Base-by-base conservation (phyloP, 2,797 vertebrate species). In the Sebastes iracundus region DNA sequence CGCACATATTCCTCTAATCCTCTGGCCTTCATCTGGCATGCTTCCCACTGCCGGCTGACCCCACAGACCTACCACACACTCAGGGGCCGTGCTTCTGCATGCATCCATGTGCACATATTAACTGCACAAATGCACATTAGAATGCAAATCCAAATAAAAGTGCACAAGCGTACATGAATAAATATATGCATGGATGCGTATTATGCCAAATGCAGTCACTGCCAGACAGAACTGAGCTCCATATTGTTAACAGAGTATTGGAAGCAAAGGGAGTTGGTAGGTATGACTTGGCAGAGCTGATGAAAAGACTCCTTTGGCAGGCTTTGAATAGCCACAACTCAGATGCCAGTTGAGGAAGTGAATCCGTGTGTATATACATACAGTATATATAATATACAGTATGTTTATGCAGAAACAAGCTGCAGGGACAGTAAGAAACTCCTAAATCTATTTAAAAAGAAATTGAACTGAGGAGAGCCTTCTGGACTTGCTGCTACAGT, bases 1-100 rank as follows among this genome's bases (percentile, higher is more conserved):
- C 82, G 69, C 62, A 84, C 90, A 86, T 84, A 86, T 85, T 90
- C 88, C 75, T 78, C 66, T 72, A 85, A 90, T 90, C 79, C 82
- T 72, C 74, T 4, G 72, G 85, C 28, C 74, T 83, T 81, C 33
- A 49, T 79, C 81, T 91, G 91, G 84, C 83, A 78, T 3, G 23
- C 22, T 23, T 80, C 83, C 88, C 71, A 30, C 77, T 68, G 66
- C 70, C 2, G 38, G 80, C 81, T 61, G 86, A 92, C 84, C 92
- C 71, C 82, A 77, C 64, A 82, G 88, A 90, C 90, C 89, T 71
- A 81, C 86, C 81, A 72, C 88, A 86, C 68, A 65, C 75, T 80
- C 74, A 20, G 52, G 35, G 69, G 64, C 46, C 49, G 32, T 7
- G 38, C 74, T 74, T 52, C 46, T 23, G 67, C 63, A 77, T n/a